These are phyloP conservation scores for Corvus cornix DNA, from an alignment of 2,113 vertebrate species.

Conservation along the genomic window DNA sequence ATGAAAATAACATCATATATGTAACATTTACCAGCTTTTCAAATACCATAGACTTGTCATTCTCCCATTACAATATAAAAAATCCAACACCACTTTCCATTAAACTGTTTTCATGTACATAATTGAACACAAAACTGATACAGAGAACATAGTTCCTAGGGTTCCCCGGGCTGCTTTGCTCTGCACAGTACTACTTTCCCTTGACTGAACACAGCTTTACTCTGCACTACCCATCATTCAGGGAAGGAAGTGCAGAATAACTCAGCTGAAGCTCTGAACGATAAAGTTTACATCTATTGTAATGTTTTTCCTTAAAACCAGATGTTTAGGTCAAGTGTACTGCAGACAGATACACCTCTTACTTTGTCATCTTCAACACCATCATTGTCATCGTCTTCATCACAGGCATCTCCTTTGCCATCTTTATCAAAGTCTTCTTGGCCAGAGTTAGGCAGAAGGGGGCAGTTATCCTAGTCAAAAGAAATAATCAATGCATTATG, in stretches of 20 bases:
- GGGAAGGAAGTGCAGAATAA: neutral
- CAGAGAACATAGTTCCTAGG: accelerated
- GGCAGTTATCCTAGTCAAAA: slow-evolving; percentile 90
- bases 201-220: neutral
- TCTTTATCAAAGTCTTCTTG: slow-evolving; percentile 98
- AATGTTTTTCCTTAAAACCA: neutral
- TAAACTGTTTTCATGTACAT: neutral
- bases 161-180: neutral
- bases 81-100: neutral
- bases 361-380: slow-evolving; percentile 91
- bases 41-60: neutral
- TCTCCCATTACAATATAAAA: neutral
- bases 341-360: neutral
- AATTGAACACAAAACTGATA: neutral
- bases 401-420: slow-evolving; percentile 93
- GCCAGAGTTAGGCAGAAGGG: slow-evolving; percentile 94
- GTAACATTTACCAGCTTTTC: neutral
- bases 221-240: neutral
- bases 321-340: neutral
- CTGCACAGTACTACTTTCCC: neutral
- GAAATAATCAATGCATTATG: neutral
- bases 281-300: neutral
- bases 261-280: neutral
- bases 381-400: slow-evolving; percentile 96
- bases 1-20: neutral